Conservation (phyloP, 1,140 invertebrate genomes). For the Drosophila kurseongensis region DNA sequence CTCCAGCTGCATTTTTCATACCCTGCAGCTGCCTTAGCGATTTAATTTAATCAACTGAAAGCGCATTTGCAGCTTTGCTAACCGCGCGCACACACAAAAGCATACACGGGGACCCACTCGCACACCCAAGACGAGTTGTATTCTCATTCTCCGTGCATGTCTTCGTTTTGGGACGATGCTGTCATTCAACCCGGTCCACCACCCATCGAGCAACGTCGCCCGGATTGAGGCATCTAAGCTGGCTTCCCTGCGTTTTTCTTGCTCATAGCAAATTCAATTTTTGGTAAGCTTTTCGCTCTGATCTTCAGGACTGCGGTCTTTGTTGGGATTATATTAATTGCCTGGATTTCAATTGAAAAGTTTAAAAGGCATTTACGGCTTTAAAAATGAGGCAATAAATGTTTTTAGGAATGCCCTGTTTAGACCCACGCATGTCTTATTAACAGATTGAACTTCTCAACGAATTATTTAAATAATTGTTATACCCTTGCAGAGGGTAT, state of each 20-base stretch:
- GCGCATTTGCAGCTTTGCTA: slow-evolving; percentile 79
- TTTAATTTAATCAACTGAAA: slow-evolving; percentile 85
- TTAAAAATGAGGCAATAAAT: no score
- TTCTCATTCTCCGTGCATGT: slow-evolving; percentile 44
- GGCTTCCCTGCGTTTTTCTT: slow-evolving; percentile 7
- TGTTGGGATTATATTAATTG: slow-evolving; percentile 4
- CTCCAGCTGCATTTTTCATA: slow-evolving; percentile 72
- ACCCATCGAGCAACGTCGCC: not conserved
- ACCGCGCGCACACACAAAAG: slow-evolving; percentile 45
- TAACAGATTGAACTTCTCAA: no score
- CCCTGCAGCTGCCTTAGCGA: slow-evolving; percentile 71
- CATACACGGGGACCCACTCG: slow-evolving; percentile 20
- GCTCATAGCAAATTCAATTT: slow-evolving; percentile 32
- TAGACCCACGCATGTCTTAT: no score
- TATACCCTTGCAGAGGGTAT: no score
- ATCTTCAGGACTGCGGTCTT: slow-evolving; percentile 19
- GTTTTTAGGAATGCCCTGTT: no score
- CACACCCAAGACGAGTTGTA: slow-evolving; percentile 32
- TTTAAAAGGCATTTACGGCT: not conserved
- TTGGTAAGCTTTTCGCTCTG: slow-evolving; percentile 24
- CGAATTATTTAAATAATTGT: no score
- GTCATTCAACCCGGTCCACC: slow-evolving; percentile 53
- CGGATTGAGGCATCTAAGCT: slow-evolving; percentile 26
- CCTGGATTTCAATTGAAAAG: not conserved
- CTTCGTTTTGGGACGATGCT: slow-evolving; percentile 57